Evolutionary conservation across 2,888 invertebrate species (phyloP).

Genomic region (Frankliniella fusca): DNA sequence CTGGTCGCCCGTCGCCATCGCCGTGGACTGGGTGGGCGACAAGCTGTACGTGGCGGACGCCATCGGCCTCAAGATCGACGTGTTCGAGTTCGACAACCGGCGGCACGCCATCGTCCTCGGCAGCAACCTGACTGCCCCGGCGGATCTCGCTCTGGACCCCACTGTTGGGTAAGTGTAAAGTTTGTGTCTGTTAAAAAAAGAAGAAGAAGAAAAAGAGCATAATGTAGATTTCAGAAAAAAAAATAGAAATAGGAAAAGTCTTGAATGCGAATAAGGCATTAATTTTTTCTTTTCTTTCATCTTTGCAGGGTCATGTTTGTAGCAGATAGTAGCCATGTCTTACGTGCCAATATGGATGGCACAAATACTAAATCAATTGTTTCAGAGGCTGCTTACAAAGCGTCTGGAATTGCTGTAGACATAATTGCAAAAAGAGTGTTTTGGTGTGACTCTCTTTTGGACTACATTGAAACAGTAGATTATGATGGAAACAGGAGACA

Average conservation of each 20-base stretch:
- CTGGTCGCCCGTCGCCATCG: slow-evolving; percentile 85
- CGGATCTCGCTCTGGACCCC: slow-evolving; percentile 90
- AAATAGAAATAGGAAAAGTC: no score
- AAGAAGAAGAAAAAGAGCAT: no score
- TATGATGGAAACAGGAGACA: slow-evolving; percentile 82
- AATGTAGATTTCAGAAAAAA: no score
- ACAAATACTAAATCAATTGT: slow-evolving; percentile 77
- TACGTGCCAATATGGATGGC: slow-evolving; percentile 93
- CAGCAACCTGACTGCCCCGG: slow-evolving; percentile 84
- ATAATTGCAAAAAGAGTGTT: slow-evolving; percentile 84
- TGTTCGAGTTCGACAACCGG: slow-evolving; percentile 81
- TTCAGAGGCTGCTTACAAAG: slow-evolving; percentile 89
- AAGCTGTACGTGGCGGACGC: slow-evolving; percentile 93
- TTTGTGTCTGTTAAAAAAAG: no score
- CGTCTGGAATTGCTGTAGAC: slow-evolving; percentile 87
- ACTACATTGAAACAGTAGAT: slow-evolving; percentile 93
- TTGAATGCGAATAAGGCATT: neutral
- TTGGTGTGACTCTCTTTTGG: slow-evolving; percentile 93
- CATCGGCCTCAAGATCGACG: slow-evolving; percentile 88
- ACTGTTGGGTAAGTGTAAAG: slow-evolving; percentile 61
- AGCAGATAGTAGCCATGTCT: slow-evolving; percentile 75
- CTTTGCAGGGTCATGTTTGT: slow-evolving; percentile 67
- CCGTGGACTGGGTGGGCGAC: slow-evolving; percentile 95
- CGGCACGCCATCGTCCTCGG: slow-evolving; percentile 88
- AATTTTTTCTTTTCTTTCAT: neutral